Evolutionary conservation across 1,140 invertebrate genomes (phyloP).

Genomic region (Colletes gigas): DNA sequence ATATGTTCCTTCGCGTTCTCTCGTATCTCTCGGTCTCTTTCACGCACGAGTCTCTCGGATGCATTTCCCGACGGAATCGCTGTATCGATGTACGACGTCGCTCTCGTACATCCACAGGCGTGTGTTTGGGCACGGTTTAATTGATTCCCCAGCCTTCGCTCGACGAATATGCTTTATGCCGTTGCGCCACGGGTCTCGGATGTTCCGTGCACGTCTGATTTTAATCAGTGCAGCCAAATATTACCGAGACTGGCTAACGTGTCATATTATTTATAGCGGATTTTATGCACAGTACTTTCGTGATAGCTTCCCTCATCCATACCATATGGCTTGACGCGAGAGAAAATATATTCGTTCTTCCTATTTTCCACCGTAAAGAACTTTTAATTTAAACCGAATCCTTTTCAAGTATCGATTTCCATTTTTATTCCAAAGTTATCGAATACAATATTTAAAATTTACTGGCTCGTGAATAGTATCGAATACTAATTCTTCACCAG

Average conservation of each 20-base stretch:
- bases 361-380: too few species aligned
- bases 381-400: too few species aligned
- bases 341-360: too few species aligned
- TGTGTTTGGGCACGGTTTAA: constrained; percentile 30
- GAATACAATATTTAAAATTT: too few species aligned
- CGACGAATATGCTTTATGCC: constrained; percentile 38
- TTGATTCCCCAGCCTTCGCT: constrained; percentile 44
- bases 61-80: constrained; percentile 14
- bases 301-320: too few species aligned
- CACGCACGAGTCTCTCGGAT: neutral
- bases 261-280: neutral
- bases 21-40: neutral
- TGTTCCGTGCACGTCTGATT: constrained; percentile 9
- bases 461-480: too few species aligned
- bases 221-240: constrained; percentile 16
- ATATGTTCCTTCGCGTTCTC: neutral
- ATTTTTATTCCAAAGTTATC: too few species aligned
- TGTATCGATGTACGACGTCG: neutral
- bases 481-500: too few species aligned
- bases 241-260: neutral
- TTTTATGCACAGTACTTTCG: neutral
- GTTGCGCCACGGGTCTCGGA: constrained; percentile 4
- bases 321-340: too few species aligned
- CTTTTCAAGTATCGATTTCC: too few species aligned
- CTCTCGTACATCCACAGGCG: constrained; percentile 2